phyloP scores from a whole-genome alignment of 2,113 vertebrate genomes.

The Crotalus horridus region DNA sequence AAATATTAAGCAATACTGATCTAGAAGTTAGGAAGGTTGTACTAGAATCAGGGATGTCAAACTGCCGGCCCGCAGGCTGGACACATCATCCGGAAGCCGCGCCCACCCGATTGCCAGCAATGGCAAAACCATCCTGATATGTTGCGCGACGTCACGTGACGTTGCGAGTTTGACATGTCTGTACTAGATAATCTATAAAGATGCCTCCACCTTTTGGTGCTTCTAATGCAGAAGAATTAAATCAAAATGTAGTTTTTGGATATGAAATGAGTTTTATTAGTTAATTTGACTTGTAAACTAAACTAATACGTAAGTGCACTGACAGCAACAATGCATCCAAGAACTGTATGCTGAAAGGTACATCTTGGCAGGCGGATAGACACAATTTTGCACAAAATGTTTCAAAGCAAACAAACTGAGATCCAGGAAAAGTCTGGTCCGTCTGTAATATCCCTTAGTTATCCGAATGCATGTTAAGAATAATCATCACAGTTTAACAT shows the following conservation, averaged over 20 bases:
- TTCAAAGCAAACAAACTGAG: not conserved
- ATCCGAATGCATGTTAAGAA: not conserved
- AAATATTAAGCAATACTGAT: not conserved
- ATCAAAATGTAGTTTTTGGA: not conserved
- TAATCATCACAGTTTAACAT: conserved; percentile 10
- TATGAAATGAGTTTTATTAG: not conserved
- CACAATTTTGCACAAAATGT: not conserved
- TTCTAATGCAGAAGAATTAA: not conserved
- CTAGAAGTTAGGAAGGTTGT: not conserved
- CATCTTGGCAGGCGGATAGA: too few species aligned
- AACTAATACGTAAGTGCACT: not conserved
- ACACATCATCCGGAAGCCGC: too few species aligned
- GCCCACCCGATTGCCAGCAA: too few species aligned
- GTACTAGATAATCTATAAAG: not conserved
- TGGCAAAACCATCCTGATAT: too few species aligned
- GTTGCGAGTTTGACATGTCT: too few species aligned
- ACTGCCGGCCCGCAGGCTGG: too few species aligned
- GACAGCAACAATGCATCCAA: not conserved
- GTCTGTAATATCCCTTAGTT: not conserved
- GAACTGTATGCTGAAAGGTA: not conserved
- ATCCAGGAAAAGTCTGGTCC: not conserved
- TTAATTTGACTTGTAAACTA: not conserved
- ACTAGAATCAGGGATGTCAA: not conserved
- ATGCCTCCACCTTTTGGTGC: not conserved
- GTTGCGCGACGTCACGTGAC: too few species aligned